phyloP scores from a whole-genome alignment of 2,888 invertebrate species.

The Calephelis perditalis region DNA sequence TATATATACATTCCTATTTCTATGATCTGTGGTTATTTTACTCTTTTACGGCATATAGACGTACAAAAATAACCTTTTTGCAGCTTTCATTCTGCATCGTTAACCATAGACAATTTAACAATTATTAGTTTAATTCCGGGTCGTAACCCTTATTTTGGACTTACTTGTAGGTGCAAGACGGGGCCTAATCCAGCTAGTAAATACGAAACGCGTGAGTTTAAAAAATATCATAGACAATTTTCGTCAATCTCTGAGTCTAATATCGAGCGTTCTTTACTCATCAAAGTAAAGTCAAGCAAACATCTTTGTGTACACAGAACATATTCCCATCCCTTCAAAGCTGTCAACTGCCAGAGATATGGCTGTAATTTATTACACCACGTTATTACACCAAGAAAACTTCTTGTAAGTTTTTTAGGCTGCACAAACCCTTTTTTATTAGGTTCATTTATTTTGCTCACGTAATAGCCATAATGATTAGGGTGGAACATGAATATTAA shows the following conservation, averaged over 20 bases:
- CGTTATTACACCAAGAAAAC: slow-evolving; percentile 27
- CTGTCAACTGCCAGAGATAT: slow-evolving; percentile 35
- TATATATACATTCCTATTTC: too few relatives aligned
- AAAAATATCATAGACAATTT: too few relatives aligned
- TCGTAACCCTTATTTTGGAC: too few relatives aligned
- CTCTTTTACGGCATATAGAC: too few relatives aligned
- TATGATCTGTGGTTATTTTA: too few relatives aligned
- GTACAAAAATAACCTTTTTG: too few relatives aligned
- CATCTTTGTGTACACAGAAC: slow-evolving; percentile 28
- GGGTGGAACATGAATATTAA: slow-evolving; percentile 3
- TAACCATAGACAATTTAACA: too few relatives aligned
- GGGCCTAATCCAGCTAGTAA: too few relatives aligned
- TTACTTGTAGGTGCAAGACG: too few relatives aligned
- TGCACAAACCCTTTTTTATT: slow-evolving; percentile 23
- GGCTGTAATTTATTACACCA: slow-evolving; percentile 36
- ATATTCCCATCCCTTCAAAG: slow-evolving; percentile 36
- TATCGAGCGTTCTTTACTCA: background rate
- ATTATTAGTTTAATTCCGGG: too few relatives aligned
- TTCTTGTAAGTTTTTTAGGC: slow-evolving; percentile 15
- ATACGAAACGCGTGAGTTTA: too few relatives aligned
- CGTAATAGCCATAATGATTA: slow-evolving; percentile 1
- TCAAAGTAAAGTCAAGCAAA: slow-evolving; percentile 26
- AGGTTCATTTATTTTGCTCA: slow-evolving; percentile 10
- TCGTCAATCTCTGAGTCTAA: background rate
- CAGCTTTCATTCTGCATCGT: too few relatives aligned